These are phyloP conservation scores for Heteronetta atricapilla DNA, from an alignment of 2,113 vertebrate genomes.

Conservation along the genomic window DNA sequence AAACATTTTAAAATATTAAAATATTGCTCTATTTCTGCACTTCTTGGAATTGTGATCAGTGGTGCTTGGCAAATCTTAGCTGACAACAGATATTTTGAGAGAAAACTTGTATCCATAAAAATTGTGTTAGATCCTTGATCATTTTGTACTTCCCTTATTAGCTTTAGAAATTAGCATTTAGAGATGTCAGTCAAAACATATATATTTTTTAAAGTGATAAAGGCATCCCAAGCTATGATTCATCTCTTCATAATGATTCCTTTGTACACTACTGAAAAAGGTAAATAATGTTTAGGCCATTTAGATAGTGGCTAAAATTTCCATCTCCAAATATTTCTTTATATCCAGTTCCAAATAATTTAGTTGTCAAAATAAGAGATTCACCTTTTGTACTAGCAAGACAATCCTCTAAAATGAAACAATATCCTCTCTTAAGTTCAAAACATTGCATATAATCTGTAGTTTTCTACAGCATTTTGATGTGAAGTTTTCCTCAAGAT, in stretches of 20 bases:
- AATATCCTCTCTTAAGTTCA: background rate
- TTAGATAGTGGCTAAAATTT: background rate
- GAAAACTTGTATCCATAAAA: background rate
- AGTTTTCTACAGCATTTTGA: background rate
- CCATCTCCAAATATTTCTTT: background rate
- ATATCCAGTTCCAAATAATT: background rate
- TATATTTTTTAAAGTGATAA: background rate
- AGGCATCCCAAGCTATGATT: background rate
- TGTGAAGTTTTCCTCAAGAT: background rate
- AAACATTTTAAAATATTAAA: background rate
- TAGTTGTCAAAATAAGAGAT: background rate
- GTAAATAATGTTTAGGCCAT: background rate
- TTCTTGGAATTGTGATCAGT: background rate
- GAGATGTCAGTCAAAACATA: background rate
- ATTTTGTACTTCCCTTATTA: background rate
- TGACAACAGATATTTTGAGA: background rate
- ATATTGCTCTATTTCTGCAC: background rate
- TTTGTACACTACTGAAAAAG: background rate
- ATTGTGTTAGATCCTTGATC: background rate
- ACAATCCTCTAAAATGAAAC: background rate
- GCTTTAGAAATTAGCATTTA: background rate
- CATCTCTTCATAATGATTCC: background rate
- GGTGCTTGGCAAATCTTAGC: background rate
- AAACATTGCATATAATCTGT: background rate
- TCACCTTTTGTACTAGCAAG: background rate